These are phyloP conservation scores for Polypterus senegalus DNA, from an alignment of 2,113 vertebrate species.

Conservation along the genomic window DNA sequence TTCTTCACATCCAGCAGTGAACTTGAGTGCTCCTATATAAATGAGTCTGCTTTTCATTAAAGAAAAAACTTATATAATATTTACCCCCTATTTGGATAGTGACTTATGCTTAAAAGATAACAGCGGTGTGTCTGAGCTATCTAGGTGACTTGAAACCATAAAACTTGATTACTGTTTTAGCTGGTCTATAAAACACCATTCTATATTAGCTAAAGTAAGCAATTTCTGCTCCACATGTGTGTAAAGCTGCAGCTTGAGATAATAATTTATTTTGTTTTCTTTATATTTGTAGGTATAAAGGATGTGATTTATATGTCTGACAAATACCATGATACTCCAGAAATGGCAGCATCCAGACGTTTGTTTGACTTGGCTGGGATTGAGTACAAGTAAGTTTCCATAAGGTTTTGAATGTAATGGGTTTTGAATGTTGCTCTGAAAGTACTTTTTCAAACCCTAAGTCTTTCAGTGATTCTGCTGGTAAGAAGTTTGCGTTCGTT, in stretches of 20 bases:
- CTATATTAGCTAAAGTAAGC: conserved; percentile 18
- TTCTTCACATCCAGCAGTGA: background rate
- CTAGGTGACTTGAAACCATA: background rate
- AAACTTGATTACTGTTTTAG: conserved; percentile 9
- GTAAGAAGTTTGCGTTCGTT: too few relatives aligned
- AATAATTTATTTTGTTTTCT: conserved; percentile 10
- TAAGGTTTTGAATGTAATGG: conserved; percentile 1
- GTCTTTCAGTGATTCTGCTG: too few relatives aligned
- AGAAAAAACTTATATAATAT: background rate
- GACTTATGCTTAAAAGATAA: background rate
- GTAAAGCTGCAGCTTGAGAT: conserved; percentile 5
- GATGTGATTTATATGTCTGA: conserved; percentile 88
- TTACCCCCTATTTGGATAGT: background rate
- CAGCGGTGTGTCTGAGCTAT: background rate
- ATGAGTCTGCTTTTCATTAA: background rate
- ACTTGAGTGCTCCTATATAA: background rate
- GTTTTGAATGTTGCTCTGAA: background rate
- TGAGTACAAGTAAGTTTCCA: conserved; percentile 55
- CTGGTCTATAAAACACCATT: conserved; percentile 26
- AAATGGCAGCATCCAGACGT: conserved; percentile 70
- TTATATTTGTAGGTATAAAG: conserved; percentile 65
- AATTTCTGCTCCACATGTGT: conserved; percentile 22
- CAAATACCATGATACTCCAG: conserved; percentile 71
- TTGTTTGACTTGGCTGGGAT: conserved; percentile 70
- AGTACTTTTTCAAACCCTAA: too few relatives aligned